Base-by-base conservation (phyloP, 2,888 invertebrate species). In the Cremastobaeus sp. region DNA sequence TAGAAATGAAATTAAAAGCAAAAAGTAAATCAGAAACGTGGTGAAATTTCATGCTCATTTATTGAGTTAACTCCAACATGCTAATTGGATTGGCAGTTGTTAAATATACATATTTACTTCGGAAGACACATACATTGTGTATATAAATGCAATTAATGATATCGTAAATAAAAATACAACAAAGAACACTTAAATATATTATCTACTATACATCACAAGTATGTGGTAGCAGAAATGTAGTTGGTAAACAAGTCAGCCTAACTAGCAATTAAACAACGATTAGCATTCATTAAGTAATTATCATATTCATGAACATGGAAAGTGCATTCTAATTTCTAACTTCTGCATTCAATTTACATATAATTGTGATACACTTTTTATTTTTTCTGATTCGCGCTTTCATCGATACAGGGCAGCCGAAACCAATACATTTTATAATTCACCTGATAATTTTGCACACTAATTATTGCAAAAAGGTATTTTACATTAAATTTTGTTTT, bases 221-320 rank as follows among this genome's bases (percentile, higher is more conserved):
- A 62, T 35, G 52, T 18, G 69, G 47, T 52, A 59, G 71, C 37
- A 35, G 64, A 71, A 50, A 59, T 64, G 75, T 57, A 64, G 70
- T 71, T 64, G 57, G 52, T 71, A 65, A 65, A 71, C 65, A 68
- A 73, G 73, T 70, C 73, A 65, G 60, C 55, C 80, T 78, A 78
- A 79, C 78, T 80, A 81, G 85, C 86, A 86, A 86, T 86, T 85
- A 86, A 86, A 86, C 85, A 86, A 85, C 86, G 82, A 86, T 84
- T 83, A 84, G 84, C 83, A 84, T 80, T 85, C 86, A 86, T 86
- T 86, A 86, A 86, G 84, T 85, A 85, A 86, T 86, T 86, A 86
- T 86, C 86, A 86, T 86, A 86, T 86, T 86, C 86, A 86, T 86
- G 86, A 86, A 86, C 86, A 86, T 79, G 85, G 84, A 86, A 86